These are phyloP conservation scores for Aurelia coerulea DNA, from an alignment of 30 jellyfish, hydroid and myxozoan genomes.

Conservation along the genomic window DNA sequence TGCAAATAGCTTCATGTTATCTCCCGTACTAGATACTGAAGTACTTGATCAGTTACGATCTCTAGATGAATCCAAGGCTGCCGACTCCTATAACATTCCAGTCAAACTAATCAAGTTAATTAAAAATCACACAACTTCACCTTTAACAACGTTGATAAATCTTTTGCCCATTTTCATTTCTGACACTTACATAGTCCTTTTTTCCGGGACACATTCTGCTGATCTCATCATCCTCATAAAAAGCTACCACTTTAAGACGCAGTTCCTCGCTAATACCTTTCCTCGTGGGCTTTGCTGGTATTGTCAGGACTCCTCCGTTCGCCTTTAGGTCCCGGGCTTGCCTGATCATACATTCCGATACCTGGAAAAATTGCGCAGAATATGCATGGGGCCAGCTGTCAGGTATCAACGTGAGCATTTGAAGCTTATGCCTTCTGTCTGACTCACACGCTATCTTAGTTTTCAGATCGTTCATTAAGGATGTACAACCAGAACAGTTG, in stretches of 20 bases:
- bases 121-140: no score
- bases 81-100: no score
- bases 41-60: no score
- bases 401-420: conserved; percentile 1
- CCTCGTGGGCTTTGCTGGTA: neutral
- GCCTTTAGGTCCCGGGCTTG: neutral
- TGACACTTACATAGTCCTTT: neutral
- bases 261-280: neutral
- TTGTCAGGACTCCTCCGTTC: neutral
- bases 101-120: no score
- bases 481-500: no score
- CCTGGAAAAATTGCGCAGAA: neutral
- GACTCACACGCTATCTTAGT: neutral
- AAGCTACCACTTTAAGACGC: neutral
- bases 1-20: no score
- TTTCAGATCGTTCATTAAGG: neutral
- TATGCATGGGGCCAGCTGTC: conserved; percentile 13
- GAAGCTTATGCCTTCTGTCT: neutral
- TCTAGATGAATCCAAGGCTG: no score
- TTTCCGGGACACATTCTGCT: neutral
- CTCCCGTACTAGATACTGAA: no score
- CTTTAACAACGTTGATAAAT: no score
- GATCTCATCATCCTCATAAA: neutral
- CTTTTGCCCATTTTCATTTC: neutral
- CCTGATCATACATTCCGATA: neutral